Conservation (phyloP, 30 jellyfish, hydroid and myxozoan genomes). For the Aurelia aurita complex sp. Pacific region DNA sequence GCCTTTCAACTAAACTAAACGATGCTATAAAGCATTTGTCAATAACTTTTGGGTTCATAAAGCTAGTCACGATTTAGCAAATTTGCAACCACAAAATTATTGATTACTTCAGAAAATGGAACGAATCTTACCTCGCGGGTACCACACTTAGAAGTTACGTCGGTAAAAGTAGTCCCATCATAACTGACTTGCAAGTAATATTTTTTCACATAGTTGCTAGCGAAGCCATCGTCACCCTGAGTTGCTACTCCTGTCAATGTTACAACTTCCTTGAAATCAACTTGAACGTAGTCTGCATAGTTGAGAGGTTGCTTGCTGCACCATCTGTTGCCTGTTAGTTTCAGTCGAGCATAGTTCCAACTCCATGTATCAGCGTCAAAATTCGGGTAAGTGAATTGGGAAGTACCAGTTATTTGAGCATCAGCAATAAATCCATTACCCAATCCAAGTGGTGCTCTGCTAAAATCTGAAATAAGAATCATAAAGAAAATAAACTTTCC, state of each 20-base stretch:
- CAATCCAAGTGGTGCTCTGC: constrained; percentile 65
- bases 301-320: constrained; percentile 34
- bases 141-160: not conserved
- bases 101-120: no score
- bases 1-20: no score
- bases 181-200: constrained; percentile 35
- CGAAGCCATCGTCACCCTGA: constrained; percentile 55
- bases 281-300: constrained; percentile 41
- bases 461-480: constrained; percentile 2
- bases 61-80: no score
- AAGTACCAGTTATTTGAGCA: constrained; percentile 47
- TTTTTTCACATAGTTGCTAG: constrained; percentile 11
- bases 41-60: no score
- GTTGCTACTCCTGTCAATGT: constrained; percentile 69
- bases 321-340: constrained; percentile 48
- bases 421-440: constrained; percentile 37
- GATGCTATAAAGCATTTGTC: no score
- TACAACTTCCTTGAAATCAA: constrained; percentile 51
- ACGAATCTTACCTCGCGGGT: not conserved
- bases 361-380: not conserved
- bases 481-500: not conserved
- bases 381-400: not conserved
- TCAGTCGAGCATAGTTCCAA: constrained; percentile 19
- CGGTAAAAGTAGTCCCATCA: constrained; percentile 15
- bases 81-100: no score